These are phyloP conservation scores for Gerosis bhagava DNA, from an alignment of 2,888 invertebrate genomes.

Conservation along the genomic window DNA sequence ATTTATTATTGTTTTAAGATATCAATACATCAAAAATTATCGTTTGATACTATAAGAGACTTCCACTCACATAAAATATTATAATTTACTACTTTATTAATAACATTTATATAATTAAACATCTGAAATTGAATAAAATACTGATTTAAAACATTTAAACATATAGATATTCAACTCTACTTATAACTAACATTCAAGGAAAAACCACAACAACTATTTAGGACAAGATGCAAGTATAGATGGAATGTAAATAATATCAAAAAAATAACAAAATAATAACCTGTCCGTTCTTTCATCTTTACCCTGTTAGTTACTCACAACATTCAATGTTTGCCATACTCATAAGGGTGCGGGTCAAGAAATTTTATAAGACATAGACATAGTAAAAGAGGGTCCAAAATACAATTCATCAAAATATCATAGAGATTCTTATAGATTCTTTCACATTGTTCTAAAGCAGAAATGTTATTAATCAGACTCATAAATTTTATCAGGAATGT, in stretches of 20 bases:
- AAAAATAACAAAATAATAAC: slow-evolving; percentile 29
- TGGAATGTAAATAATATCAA: too few relatives aligned
- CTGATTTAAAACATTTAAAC: slow-evolving; percentile 73
- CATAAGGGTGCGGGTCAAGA: slow-evolving; percentile 62
- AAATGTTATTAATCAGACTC: slow-evolving; percentile 78
- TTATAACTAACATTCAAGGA: slow-evolving; percentile 54
- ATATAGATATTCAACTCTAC: slow-evolving; percentile 55
- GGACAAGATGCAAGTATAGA: slow-evolving; percentile 31
- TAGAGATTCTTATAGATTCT: slow-evolving; percentile 70
- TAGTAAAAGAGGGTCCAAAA: slow-evolving; percentile 71
- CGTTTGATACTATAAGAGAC: slow-evolving; percentile 26
- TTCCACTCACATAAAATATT: slow-evolving; percentile 54
- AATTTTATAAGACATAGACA: slow-evolving; percentile 69
- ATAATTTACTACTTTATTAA: slow-evolving; percentile 61
- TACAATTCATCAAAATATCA: slow-evolving; percentile 76
- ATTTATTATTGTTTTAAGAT: slow-evolving; percentile 57
- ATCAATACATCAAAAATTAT: slow-evolving; percentile 49
- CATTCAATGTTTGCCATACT: slow-evolving; percentile 47
- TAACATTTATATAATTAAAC: slow-evolving; percentile 65
- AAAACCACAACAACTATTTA: slow-evolving; percentile 58
- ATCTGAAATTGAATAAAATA: slow-evolving; percentile 54
- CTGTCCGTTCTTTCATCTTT: slow-evolving; percentile 49
- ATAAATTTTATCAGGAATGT: slow-evolving; percentile 72
- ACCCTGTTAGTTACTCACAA: slow-evolving; percentile 77
- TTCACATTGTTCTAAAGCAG: slow-evolving; percentile 71